Evolutionary conservation across 2,888 invertebrate genomes (phyloP), one percentile per base, ranked within the genome.

Genomic region (Bimastos eiseni): DNA sequence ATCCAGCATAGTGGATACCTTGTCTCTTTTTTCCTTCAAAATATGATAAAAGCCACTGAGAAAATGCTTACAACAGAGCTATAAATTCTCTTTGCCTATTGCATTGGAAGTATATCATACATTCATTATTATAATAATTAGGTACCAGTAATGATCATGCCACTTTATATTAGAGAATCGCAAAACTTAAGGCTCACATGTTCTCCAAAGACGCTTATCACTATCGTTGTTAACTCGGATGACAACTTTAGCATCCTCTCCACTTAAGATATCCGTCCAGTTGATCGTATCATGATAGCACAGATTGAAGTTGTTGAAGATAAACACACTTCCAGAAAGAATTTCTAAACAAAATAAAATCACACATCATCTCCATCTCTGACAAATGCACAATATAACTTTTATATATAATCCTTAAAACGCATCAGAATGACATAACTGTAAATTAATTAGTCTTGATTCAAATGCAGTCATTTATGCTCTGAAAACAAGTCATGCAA

Each of bases 241-340:
- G 70, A 33, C 37, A 33, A 90, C 88, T 30, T 90, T 38, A 24
- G 92, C 91, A 1, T 91, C 90, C 37, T 90, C 92, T 15, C 92
- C 92, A 1, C 49, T 97, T 97, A 19, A 97, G 97, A 93, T 98
- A 95, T 99, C 98, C 89, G 97, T 97, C 98, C 98, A 99, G 94
- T 97, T 97, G 93, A 99, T 98, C 13, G 97, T 97, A 93, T 97
- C 97, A 83, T 98, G 97, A 95, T 98, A 98, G 95, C 99, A 99
- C 90, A 99, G 96, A 94, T 98, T 98, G 95, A 97, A 98, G 95
- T 99, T 99, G 95, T 98, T 97, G 95, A 97, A 97, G 93, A 99
- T 97, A 49, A 98, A 98, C 90, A 98, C 98, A 94, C 97, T 97
- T 70, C 99, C 99, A 91, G 96, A 96, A 83, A 98, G 96, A 88